Base-by-base conservation (phyloP, 2,888 invertebrate species). In the Agrypnus murinus region DNA sequence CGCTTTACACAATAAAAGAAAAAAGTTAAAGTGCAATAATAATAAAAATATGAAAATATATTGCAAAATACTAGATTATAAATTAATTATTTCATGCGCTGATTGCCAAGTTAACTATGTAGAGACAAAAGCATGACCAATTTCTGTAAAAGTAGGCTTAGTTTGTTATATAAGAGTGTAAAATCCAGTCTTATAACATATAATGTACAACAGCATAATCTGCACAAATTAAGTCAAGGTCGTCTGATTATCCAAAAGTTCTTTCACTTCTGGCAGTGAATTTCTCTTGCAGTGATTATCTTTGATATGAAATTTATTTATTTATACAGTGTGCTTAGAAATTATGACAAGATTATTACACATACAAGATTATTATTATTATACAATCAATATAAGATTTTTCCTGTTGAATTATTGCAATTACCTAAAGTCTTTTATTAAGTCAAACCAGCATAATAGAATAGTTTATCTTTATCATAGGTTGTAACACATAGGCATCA, bases 221-320 rank as follows among this genome's bases (percentile, higher is more conserved):
- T 17, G 50, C 2, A 15, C 40, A 73, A 78, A 75, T 74, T 71
- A 69, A 79, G 78, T 78, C 79, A 79, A 79, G 79, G 79, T 79
- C 76, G 75, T n/a, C n/a, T n/a, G 57, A 34, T 25, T 62, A 38
- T 50, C 58, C 62, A 75, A 80, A 80, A 80, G 82, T 82, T 83
- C 82, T 83, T 82, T 82, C 81, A 82, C 82, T 83, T 83, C 75
- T 83, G 81, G 77, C 81, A 83, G 71, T 82, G 82, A 83, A 82
- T 80, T 81, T 81, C 78, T 69, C 79, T 81, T 80, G n/a, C n/a
- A n/a, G n/a, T n/a, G n/a, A n/a, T n/a, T n/a, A n/a, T n/a, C n/a
- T n/a, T n/a, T n/a, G n/a, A n/a, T n/a, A n/a, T n/a, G n/a, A n/a
- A n/a, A n/a, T n/a, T n/a, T n/a, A n/a, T n/a, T n/a, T n/a, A n/a